Base-by-base conservation (phyloP, 2,113 vertebrate genomes). In the Aleadryas rufinucha region DNA sequence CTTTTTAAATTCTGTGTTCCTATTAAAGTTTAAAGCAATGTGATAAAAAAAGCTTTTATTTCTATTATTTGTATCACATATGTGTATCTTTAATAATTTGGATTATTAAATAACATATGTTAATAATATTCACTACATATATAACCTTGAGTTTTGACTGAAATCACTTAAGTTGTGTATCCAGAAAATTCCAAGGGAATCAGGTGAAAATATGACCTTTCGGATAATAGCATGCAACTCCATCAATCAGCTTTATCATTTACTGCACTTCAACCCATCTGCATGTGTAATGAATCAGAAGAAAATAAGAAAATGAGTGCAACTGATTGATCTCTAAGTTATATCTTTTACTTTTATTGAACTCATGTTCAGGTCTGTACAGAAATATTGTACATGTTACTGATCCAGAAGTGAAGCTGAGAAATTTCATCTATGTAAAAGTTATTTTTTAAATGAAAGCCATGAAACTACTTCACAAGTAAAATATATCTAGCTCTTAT, bases 191-290 rank as follows among this genome's bases (percentile, higher is more conserved):
- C 92, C 92, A 97, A 93, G 86, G 56, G 91, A 96, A 95, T 61
- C 84, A 52, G 91, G 85, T 96, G 79, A 97, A 98, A 96, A 96
- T 95, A 94, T 87, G 95, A 97, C 92, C 96, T 96, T 97, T 96
- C 53, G 95, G 84, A 92, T 97, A 54, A 84, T 74, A 77, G 75
- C 75, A 95, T 70, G 39, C 83, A 93, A 82, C 72, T 97, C 90
- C 64, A 84, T 97, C 97, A 96, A 95, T 87, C 94, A 98, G 57
- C 45, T 95, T 85, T 90, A 96, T 88, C 85, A 94, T 77, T 54
- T 47, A 92, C 53, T 92, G 42, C 54, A 76, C 71, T 84, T 89
- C 68, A 94, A 80, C 33, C 63, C 33, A 97, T 88, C 79, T 95
- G 76, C 74, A 60, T 94, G 45, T 77, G 70, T 69, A 94, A 15